Conservation (phyloP, 2,888 invertebrate genomes). For the Melanostoma scalare region DNA sequence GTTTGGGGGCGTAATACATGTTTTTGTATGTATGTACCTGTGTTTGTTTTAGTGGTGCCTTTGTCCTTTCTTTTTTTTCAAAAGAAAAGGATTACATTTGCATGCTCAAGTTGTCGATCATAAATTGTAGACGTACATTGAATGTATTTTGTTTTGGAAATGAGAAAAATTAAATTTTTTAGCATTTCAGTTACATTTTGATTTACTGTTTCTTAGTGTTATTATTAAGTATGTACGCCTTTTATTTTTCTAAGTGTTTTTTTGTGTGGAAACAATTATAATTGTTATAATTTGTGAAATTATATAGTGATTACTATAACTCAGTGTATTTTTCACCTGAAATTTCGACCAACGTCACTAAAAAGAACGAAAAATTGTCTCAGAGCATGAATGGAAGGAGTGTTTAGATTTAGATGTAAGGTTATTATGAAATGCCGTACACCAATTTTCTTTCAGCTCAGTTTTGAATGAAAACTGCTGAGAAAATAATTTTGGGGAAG, state of each 20-base stretch:
- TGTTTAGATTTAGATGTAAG: too few species aligned
- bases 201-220: conserved; percentile 77
- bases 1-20: conserved; percentile 1
- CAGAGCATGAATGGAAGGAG: too few species aligned
- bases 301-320: too few species aligned
- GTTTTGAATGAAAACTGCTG: too few species aligned
- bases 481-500: too few species aligned
- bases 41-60: conserved; percentile 25
- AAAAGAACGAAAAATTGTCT: too few species aligned
- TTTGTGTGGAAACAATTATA: conserved; percentile 22
- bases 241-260: conserved; percentile 22
- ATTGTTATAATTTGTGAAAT: neutral
- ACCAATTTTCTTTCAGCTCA: too few species aligned
- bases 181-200: conserved; percentile 77
- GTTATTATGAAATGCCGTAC: too few species aligned
- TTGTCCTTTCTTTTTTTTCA: conserved; percentile 9
- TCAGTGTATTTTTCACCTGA: too few species aligned
- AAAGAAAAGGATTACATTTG: conserved; percentile 31
- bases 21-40: neutral
- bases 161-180: conserved; percentile 24
- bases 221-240: conserved; percentile 32
- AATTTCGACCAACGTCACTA: too few species aligned
- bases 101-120: conserved; percentile 26
- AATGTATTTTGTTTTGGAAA: conserved; percentile 22
- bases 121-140: conserved; percentile 27